These are phyloP conservation scores for Cydia splendana DNA, from an alignment of 1,140 invertebrate genomes.

Conservation along the genomic window DNA sequence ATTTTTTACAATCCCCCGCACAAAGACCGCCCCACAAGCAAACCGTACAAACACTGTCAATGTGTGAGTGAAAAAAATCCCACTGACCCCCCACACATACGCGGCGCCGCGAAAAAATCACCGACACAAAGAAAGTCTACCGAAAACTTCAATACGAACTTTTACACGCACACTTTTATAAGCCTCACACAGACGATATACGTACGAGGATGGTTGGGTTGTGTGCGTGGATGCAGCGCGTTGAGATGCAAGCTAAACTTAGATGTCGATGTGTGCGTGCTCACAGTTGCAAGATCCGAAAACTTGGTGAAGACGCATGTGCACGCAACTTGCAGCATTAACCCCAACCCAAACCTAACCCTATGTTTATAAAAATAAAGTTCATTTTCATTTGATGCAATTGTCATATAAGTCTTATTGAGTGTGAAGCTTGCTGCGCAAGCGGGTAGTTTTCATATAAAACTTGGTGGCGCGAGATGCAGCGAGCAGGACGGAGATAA, in stretches of 20 bases:
- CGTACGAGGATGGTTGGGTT: constrained; percentile 55
- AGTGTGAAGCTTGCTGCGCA: constrained; percentile 54
- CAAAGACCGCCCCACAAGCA: constrained; percentile 72
- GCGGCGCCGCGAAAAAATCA: constrained; percentile 73
- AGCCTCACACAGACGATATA: constrained; percentile 44
- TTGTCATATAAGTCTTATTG: constrained; percentile 45
- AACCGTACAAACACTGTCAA: constrained; percentile 55
- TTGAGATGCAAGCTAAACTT: constrained; percentile 71
- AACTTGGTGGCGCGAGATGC: constrained; percentile 75
- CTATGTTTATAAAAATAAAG: constrained; percentile 37
- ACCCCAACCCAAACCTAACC: constrained; percentile 40
- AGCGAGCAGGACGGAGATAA: constrained; percentile 53
- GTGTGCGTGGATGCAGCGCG: constrained; percentile 70
- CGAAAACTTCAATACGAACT: constrained; percentile 78
- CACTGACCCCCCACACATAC: constrained; percentile 73
- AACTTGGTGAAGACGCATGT: constrained; percentile 53
- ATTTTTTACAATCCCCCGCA: constrained; percentile 78
- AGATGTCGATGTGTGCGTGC: constrained; percentile 60
- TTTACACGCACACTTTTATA: constrained; percentile 61
- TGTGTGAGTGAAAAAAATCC: constrained; percentile 72
- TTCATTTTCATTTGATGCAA: constrained; percentile 35
- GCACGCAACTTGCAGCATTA: constrained; percentile 15
- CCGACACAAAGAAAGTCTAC: constrained; percentile 78
- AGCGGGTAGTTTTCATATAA: constrained; percentile 78
- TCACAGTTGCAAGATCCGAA: constrained; percentile 74